These are phyloP conservation scores for Stegostoma tigrinum DNA, from an alignment of 2,113 vertebrate species.

Conservation along the genomic window DNA sequence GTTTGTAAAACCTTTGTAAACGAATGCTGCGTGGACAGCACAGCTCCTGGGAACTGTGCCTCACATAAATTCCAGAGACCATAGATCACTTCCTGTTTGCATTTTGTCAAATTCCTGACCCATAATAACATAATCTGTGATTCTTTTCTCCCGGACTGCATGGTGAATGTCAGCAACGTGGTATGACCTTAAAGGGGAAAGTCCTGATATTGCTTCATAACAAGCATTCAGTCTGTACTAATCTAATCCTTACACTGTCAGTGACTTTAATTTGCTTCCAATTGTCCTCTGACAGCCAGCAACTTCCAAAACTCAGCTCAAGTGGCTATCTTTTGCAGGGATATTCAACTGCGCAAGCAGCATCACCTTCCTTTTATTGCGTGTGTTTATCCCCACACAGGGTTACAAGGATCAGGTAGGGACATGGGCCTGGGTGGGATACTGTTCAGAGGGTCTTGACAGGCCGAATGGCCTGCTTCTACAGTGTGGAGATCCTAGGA, in stretches of 20 bases:
- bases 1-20: background rate
- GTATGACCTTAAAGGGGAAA: background rate
- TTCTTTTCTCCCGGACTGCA: background rate
- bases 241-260: background rate
- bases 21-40: background rate
- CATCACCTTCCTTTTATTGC: background rate
- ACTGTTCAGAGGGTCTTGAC: too few species aligned
- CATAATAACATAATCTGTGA: constrained; percentile 3
- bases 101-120: background rate
- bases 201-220: background rate
- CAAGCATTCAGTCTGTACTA: background rate
- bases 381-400: too few species aligned
- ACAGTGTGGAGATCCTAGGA: too few species aligned
- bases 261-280: background rate
- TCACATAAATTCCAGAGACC: background rate
- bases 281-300: background rate
- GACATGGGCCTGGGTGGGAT: too few species aligned
- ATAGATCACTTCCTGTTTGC: constrained; percentile 10
- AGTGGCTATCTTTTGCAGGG: background rate
- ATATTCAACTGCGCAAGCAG: background rate
- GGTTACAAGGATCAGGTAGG: too few species aligned
- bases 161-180: background rate
- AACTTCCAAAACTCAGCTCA: background rate
- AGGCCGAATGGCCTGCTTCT: too few species aligned
- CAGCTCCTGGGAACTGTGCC: background rate